Conservation (phyloP, 2,888 invertebrate species). For the Sericinus montela region DNA sequence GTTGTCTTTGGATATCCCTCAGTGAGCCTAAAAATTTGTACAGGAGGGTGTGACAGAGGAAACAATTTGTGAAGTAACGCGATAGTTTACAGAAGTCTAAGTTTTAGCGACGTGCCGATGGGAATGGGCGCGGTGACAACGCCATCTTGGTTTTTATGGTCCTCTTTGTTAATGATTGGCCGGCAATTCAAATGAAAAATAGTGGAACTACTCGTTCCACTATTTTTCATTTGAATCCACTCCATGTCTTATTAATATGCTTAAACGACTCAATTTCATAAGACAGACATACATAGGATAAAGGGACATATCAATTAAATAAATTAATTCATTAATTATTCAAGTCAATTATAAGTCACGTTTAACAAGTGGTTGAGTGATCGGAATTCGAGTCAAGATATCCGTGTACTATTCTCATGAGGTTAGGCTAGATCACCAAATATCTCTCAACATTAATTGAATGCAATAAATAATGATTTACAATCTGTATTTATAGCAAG, state of each 20-base stretch:
- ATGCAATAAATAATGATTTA: no score
- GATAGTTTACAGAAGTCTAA: constrained; percentile 63
- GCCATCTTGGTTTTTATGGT: constrained; percentile 34
- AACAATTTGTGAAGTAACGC: constrained; percentile 57
- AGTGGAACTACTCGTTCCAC: no score
- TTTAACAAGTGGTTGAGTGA: no score
- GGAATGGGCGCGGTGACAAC: constrained; percentile 41
- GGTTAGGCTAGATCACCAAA: no score
- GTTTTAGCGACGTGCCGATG: constrained; percentile 31
- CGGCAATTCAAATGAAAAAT: constrained; percentile 3
- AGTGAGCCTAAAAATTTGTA: constrained; percentile 45
- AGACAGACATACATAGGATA: no score
- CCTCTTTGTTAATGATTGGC: constrained; percentile 22
- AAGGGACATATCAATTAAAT: no score
- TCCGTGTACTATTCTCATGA: no score
- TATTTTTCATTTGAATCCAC: no score
- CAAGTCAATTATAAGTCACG: no score
- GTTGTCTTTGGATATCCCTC: constrained; percentile 23
- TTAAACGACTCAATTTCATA: not conserved
- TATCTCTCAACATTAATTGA: no score
- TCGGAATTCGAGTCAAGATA: no score
- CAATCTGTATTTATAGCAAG: not conserved
- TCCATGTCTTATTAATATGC: not conserved
- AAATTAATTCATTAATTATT: no score
- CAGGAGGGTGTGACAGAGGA: constrained; percentile 37